Percentiles rank a stretch among this genome's conserved stretches.
Evolutionary conservation across 2,113 vertebrate genomes (phyloP).

Genomic region (Pongo abelii): DNA sequence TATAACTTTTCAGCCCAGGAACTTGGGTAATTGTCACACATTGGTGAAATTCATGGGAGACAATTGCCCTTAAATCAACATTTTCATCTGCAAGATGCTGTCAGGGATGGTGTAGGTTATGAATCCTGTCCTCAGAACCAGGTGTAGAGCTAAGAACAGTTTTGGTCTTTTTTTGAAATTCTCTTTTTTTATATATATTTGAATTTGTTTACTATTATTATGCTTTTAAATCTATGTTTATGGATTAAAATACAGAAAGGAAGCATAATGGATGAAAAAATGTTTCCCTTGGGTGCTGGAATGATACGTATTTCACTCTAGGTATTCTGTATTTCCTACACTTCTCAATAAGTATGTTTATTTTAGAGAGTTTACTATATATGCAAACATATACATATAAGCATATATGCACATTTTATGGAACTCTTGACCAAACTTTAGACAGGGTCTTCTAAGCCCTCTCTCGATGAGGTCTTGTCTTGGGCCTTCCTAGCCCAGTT

Average conservation of each 20-base stretch:
- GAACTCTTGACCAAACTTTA: neutral
- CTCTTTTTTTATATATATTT: neutral
- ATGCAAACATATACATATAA: neutral
- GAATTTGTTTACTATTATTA: neutral
- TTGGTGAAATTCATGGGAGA: slow-evolving; percentile 70
- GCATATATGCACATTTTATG: neutral
- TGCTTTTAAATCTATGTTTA: neutral
- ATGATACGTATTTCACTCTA: neutral
- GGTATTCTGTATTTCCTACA: neutral
- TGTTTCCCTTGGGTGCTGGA: neutral
- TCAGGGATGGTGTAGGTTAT: neutral
- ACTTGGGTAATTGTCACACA: slow-evolving; percentile 71
- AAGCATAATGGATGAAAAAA: neutral
- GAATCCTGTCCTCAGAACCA: neutral
- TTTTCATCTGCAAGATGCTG: neutral
- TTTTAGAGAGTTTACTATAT: neutral
- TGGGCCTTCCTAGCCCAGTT: neutral
- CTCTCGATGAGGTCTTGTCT: neutral
- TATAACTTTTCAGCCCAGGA: slow-evolving; percentile 80
- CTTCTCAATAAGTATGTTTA: neutral
- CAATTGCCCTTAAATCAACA: slow-evolving; percentile 67
- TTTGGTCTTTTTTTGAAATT: neutral
- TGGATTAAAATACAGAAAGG: neutral
- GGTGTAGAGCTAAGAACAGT: slow-evolving; percentile 4
- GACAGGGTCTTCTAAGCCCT: neutral